Conservation (phyloP, 2,797 vertebrate genomes). For the Cyprinella venusta region DNA sequence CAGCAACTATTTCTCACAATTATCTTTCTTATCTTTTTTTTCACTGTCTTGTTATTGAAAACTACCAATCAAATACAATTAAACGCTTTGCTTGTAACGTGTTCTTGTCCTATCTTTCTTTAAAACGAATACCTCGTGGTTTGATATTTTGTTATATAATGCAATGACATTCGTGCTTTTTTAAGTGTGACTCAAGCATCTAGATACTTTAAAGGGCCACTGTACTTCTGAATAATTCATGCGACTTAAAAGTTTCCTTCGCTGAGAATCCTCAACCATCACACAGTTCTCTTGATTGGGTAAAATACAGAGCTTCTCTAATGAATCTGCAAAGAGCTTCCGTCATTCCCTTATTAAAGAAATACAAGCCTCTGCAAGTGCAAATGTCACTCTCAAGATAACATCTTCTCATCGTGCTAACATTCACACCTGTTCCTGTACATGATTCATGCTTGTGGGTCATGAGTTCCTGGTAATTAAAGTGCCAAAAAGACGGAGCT, state of each 20-base stretch:
- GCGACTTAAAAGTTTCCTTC: slow-evolving; percentile 32
- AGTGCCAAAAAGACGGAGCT: slow-evolving; percentile 65
- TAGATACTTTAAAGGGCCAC: slow-evolving; percentile 13
- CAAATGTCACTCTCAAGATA: slow-evolving; percentile 50
- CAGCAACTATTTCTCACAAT: neutral
- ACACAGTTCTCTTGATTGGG: neutral
- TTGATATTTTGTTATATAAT: slow-evolving; percentile 15
- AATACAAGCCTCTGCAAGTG: neutral
- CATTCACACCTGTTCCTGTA: slow-evolving; percentile 75
- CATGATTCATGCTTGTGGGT: slow-evolving; percentile 76
- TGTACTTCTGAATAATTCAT: slow-evolving; percentile 32
- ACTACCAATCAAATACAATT: too few species aligned
- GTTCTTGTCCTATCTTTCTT: neutral
- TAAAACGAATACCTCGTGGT: neutral
- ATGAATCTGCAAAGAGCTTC: slow-evolving; percentile 30
- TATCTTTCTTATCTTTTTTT: neutral
- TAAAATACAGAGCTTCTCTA: neutral
- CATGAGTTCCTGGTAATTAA: slow-evolving; percentile 76
- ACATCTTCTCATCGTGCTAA: slow-evolving; percentile 50
- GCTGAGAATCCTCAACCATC: neutral
- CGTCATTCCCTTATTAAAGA: slow-evolving; percentile 29
- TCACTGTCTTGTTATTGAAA: neutral
- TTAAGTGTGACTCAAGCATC: slow-evolving; percentile 16
- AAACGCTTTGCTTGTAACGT: neutral
- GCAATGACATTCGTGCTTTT: slow-evolving; percentile 25